phyloP scores from a whole-genome alignment of 1,140 invertebrate genomes.

The Drosophila virilis region DNA sequence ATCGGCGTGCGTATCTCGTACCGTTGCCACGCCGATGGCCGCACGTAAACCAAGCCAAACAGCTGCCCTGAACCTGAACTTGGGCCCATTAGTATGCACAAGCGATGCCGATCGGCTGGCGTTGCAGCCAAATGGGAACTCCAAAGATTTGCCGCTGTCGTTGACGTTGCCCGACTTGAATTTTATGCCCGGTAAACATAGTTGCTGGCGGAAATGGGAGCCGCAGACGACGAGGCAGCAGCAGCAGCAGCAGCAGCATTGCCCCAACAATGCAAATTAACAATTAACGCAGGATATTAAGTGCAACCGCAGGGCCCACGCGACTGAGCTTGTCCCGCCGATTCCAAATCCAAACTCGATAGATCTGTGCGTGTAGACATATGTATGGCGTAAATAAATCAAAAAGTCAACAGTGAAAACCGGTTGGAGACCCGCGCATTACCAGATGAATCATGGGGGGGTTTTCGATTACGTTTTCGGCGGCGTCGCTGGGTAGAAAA shows the following conservation, averaged over 20 bases:
- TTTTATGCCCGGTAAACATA: conserved; percentile 14
- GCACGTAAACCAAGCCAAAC: conserved; percentile 62
- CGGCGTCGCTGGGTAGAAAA: not conserved
- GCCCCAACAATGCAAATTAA: conserved; percentile 33
- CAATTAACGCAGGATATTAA: conserved; percentile 65
- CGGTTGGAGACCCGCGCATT: conserved; percentile 2
- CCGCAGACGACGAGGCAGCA: not conserved
- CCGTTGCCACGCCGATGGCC: conserved; percentile 12
- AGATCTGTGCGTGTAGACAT: not conserved
- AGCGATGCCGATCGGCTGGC: conserved; percentile 10
- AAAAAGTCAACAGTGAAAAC: conserved; percentile 6
- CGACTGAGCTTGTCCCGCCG: not conserved
- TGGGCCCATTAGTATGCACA: conserved; percentile 56
- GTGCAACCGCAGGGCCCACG: conserved; percentile 49
- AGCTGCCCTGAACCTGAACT: conserved; percentile 52
- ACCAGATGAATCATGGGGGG: conserved; percentile 23
- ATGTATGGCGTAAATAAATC: not conserved
- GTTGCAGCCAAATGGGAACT: conserved; percentile 38
- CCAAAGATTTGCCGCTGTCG: conserved; percentile 22
- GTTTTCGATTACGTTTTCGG: conserved; percentile 12
- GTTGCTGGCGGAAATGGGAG: conserved; percentile 24
- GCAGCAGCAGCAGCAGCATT: too few relatives aligned
- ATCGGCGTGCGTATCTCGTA: not conserved
- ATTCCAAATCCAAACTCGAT: not conserved
- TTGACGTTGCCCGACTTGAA: conserved; percentile 9